Conservation (phyloP, 1,140 invertebrate species). For the Drosophila sproati region DNA sequence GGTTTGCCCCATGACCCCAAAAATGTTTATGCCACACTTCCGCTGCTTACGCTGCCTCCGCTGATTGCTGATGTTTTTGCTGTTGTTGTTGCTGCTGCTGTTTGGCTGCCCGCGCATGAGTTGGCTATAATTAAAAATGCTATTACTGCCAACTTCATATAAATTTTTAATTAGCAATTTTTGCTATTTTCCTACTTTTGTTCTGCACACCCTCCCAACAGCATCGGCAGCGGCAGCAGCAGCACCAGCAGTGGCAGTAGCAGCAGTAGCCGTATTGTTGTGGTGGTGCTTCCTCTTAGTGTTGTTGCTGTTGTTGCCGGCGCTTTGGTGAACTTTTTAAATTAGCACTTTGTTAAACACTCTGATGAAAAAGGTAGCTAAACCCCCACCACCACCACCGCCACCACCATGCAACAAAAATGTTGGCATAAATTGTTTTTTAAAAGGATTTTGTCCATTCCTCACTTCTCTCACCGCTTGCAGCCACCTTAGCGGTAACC, state of each 20-base stretch:
- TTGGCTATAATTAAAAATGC: slow-evolving; percentile 84
- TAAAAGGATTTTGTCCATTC: slow-evolving; percentile 80
- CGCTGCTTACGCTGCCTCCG: slow-evolving; percentile 50
- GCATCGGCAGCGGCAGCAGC: slow-evolving; percentile 3
- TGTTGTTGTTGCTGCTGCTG: slow-evolving; percentile 42
- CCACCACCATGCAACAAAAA: slow-evolving; percentile 34
- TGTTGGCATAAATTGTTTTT: slow-evolving; percentile 79
- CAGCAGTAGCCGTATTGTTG: slow-evolving; percentile 31
- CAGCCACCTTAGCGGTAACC: slow-evolving; percentile 23
- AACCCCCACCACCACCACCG: slow-evolving; percentile 4
- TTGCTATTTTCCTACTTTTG: slow-evolving; percentile 84
- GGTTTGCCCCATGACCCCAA: slow-evolving; percentile 74
- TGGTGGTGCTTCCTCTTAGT: slow-evolving; percentile 20
- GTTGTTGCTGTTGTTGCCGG: slow-evolving; percentile 43
- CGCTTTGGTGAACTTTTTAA: slow-evolving; percentile 76
- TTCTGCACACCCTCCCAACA: slow-evolving; percentile 45
- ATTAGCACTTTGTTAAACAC: slow-evolving; percentile 84
- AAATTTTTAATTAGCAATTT: slow-evolving; percentile 84
- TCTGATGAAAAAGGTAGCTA: slow-evolving; percentile 76
- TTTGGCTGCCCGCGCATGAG: slow-evolving; percentile 74
- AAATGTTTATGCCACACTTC: slow-evolving; percentile 80
- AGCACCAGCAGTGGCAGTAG: slow-evolving; percentile 6
- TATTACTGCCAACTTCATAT: slow-evolving; percentile 83
- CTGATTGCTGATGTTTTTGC: slow-evolving; percentile 45
- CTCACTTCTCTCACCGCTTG: slow-evolving; percentile 11